Evolutionary conservation across 2,113 vertebrate genomes (phyloP), one percentile per base, ranked within the genome.

Genomic region (Hemibagrus wyckioides): DNA sequence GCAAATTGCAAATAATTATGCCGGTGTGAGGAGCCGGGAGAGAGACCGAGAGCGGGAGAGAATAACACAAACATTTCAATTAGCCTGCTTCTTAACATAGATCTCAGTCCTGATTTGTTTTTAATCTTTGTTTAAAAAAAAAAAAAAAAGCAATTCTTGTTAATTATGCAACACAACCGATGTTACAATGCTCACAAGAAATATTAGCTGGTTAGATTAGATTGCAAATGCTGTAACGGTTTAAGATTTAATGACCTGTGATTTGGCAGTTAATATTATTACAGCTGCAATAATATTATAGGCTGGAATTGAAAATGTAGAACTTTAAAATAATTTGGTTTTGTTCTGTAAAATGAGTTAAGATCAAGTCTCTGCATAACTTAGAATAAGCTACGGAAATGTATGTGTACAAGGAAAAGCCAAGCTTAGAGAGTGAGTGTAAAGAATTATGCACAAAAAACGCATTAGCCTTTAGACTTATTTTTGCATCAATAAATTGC

Each of bases 1-100:
- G 97, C 98, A 99, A 99, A 99, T 99, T 99, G 98, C 98, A 99
- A 99, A 98, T 99, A 99, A 99, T 99, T 99, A 98, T 96, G 96
- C 96, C 97, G 97, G 96, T 93, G 97, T 95, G 97, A 97, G 96
- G 96, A 97, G 89, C 96, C 96, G 95, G 94, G 95, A 95, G 90
- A 84, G 88, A 80, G 79, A 86, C 50, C 76, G 73, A 52, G 85
- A 82, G 67, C 96, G 95, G 94, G 95, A 90, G 96, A 96, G 95
- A 95, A 96, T 96, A 98, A 97, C 96, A 97, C 96, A 98, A 99
- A 98, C 97, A 98, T 96, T 96, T 97, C 97, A 98, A 97, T 97
- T 98, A 98, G 96, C 95, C 93, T 94, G 95, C 94, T 97, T 96
- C 96, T 97, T 97, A 97, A 96, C 96, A 95, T 95, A 96, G 96